phyloP scores from a whole-genome alignment of 2,113 vertebrate genomes.

The Agapornis roseicollis region DNA sequence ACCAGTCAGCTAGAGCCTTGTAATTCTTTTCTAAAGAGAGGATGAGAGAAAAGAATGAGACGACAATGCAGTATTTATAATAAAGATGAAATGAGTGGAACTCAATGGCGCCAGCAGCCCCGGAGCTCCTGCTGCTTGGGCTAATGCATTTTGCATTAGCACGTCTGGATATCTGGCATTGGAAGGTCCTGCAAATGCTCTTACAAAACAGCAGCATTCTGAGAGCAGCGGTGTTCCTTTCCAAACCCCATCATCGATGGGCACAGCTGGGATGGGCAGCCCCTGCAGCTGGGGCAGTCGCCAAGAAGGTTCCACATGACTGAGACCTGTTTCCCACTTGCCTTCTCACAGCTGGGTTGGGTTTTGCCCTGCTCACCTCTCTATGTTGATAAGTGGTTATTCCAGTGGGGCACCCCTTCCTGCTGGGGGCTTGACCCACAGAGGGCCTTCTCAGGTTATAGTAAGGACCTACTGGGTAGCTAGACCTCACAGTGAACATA shows the following conservation, averaged over 20 bases:
- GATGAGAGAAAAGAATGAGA: slow-evolving; percentile 63
- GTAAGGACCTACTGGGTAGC: neutral
- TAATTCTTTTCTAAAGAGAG: slow-evolving; percentile 64
- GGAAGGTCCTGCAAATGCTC: slow-evolving; percentile 48
- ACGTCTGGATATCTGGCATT: slow-evolving; percentile 61
- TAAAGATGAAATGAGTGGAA: slow-evolving; percentile 70
- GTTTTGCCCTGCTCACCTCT: neutral
- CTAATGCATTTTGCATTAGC: slow-evolving; percentile 72
- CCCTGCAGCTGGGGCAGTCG: neutral
- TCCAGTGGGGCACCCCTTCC: neutral
- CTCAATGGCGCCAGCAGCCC: slow-evolving; percentile 66
- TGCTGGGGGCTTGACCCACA: neutral
- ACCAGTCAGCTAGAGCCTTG: slow-evolving; percentile 62
- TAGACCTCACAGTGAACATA: neutral
- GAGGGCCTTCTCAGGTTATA: neutral
- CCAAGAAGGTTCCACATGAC: neutral
- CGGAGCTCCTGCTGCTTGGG: slow-evolving; percentile 63
- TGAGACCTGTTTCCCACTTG: neutral
- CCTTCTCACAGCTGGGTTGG: neutral
- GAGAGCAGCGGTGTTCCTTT: neutral
- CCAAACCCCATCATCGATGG: neutral
- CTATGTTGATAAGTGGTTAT: neutral
- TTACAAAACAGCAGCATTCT: slow-evolving; percentile 45
- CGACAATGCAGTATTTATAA: slow-evolving; percentile 66
- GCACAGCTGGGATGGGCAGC: neutral